These are phyloP conservation scores for Julus scanicus DNA, from an alignment of 2,888 invertebrate genomes.

Conservation along the genomic window DNA sequence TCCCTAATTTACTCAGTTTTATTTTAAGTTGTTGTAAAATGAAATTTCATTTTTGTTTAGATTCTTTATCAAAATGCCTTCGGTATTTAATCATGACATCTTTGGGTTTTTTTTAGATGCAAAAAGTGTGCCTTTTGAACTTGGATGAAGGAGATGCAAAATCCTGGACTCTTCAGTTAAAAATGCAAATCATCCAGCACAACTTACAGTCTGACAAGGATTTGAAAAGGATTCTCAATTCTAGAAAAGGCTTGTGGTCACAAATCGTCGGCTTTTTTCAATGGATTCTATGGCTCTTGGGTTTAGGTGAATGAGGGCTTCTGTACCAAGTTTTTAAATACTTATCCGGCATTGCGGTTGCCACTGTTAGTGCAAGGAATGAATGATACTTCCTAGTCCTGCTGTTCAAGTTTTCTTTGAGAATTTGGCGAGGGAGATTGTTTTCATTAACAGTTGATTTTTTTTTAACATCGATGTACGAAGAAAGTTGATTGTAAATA, in stretches of 20 bases:
- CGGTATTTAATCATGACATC: conserved; percentile 11
- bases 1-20: no score
- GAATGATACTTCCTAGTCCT: neutral
- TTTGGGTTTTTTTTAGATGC: conserved; percentile 55
- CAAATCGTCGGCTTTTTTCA: conserved; percentile 60
- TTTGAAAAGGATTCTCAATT: conserved; percentile 55
- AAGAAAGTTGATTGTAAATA: neutral
- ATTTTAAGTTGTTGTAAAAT: no score
- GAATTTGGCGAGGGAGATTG: neutral
- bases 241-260: conserved; percentile 58
- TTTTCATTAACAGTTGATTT: conserved; percentile 34
- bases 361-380: neutral
- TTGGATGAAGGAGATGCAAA: conserved; percentile 60
- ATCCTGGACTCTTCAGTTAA: conserved; percentile 58
- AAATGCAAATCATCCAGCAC: conserved; percentile 59
- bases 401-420: neutral
- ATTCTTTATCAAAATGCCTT: neutral
- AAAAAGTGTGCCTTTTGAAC: conserved; percentile 58
- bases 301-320: neutral
- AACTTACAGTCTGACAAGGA: conserved; percentile 59
- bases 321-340: neutral
- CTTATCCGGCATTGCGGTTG: neutral
- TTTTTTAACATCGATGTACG: conserved; percentile 25
- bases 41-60: no score
- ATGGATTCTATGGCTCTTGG: conserved; percentile 58